A percentile compares a stretch with the other conserved stretches of the same genome.
Evolutionary conservation across 92 coral and sea anemone genomes (phyloP).

Genomic region (Nematostella vectensis): DNA sequence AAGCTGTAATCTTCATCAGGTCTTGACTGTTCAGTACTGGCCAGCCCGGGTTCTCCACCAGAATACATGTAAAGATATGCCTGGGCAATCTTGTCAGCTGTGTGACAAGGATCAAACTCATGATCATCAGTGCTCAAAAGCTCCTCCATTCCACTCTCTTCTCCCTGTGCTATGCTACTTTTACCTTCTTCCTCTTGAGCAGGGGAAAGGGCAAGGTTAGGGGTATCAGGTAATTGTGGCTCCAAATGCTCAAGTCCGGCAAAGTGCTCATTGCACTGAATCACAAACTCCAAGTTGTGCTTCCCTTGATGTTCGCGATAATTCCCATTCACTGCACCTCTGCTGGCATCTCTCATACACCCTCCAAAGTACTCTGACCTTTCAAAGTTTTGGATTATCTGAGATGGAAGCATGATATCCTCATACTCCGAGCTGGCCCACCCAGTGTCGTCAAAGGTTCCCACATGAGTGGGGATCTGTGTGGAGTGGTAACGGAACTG

Average conservation of each 20-base stretch:
- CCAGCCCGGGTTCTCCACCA: background rate
- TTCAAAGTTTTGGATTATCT: background rate
- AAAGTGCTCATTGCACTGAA: slow-evolving; percentile 4
- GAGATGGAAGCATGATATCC: background rate
- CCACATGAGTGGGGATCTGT: background rate
- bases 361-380: background rate
- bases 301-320: background rate
- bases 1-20: background rate
- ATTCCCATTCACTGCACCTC: no score
- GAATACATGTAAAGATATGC: slow-evolving; percentile 4
- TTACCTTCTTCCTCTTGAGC: background rate
- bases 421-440: background rate
- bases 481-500: slow-evolving; percentile 54
- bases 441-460: background rate
- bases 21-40: background rate
- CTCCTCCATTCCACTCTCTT: no score
- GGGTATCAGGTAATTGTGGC: background rate
- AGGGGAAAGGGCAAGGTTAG: background rate
- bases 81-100: background rate
- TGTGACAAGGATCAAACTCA: slow-evolving; percentile 1
- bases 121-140: background rate
- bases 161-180: background rate
- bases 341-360: background rate
- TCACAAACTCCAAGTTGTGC: background rate
- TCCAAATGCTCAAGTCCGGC: background rate